Conservation (phyloP, 2,113 vertebrate species). For the Eptesicus fuscus region DNA sequence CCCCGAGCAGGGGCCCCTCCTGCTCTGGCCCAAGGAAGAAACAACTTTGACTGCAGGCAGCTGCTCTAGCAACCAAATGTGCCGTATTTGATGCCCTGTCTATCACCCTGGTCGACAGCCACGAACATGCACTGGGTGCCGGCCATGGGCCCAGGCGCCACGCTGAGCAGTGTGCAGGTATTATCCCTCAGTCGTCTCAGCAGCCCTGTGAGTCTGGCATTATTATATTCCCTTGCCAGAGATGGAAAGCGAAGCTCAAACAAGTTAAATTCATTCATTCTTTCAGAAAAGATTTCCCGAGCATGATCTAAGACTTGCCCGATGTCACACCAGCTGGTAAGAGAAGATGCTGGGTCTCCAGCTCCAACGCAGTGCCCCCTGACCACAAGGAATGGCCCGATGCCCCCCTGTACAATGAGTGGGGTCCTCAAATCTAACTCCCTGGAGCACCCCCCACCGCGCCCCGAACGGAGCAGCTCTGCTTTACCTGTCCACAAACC, state of each 20-base stretch:
- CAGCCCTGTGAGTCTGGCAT: background rate
- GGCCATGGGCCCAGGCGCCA: fast-evolving
- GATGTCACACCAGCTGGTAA: background rate
- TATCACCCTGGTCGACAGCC: fast-evolving
- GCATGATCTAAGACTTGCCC: background rate
- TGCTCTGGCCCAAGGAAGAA: background rate
- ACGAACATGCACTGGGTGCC: fast-evolving
- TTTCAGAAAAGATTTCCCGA: background rate
- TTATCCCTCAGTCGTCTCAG: fast-evolving
- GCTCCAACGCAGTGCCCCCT: fast-evolving
- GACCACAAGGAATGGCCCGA: background rate
- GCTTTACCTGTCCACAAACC: background rate
- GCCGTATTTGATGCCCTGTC: background rate
- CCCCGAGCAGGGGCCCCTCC: fast-evolving
- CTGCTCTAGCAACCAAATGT: background rate
- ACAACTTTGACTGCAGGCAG: background rate
- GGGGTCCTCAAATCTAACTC: background rate
- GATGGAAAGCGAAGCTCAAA: background rate
- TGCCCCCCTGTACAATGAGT: too few species aligned
- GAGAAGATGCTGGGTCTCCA: background rate
- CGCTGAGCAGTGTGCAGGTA: fast-evolving
- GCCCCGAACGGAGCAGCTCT: background rate
- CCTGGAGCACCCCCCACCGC: background rate
- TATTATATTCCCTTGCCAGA: background rate
- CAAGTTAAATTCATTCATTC: background rate